Evolutionary conservation across 2,113 vertebrate genomes (phyloP), one percentile per base, ranked within the genome.

Genomic region (Zosterops pallidus): DNA sequence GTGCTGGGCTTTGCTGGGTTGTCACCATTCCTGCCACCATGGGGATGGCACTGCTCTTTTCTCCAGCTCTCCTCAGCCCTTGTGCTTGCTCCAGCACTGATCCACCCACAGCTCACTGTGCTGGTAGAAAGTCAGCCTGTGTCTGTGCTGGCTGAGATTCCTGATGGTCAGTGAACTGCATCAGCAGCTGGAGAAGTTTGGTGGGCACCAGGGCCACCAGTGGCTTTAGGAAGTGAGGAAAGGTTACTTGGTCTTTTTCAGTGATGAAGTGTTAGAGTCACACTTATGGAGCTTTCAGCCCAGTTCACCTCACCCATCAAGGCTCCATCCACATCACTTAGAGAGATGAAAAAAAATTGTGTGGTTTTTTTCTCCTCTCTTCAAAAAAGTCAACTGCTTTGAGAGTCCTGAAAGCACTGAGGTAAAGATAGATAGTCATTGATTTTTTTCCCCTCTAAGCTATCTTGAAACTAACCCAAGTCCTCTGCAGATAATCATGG

Each of bases 401-500:
- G 65, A 41, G 46, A 91, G 12, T 52, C 31, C 14, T 8, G 2
- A 59, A 79, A 63, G 16, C 0, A 0, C 19, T 0, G 0, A 53
- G 52, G 9, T 74, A 12, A n/a, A n/a, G 53, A 14, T 69, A 57
- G 33, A 52, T n/a, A 19, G 23, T 69, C 25, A 67, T 13, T 67
- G 52, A 60, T 55, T 49, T 74, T 81, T 83, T 41, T 16, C 9
- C 12, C 5, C 7, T 78, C 69, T 55, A 68, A 88, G 20, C 18
- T 85, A 3, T 22, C 35, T 39, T 83, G 46, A 70, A 86, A 55
- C 39, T 59, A 52, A 46, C 33, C 24, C 12, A 68, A 35, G n/a
- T 57, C 13, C 22, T 82, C 9, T 16, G 12, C 15, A 52, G 49
- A 33, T 75, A 75, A 52, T 53, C 31, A 31, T 16, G 28, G 19